phyloP scores from a whole-genome alignment of 2,888 invertebrate genomes.

The Neoaliturus tenellus region DNA sequence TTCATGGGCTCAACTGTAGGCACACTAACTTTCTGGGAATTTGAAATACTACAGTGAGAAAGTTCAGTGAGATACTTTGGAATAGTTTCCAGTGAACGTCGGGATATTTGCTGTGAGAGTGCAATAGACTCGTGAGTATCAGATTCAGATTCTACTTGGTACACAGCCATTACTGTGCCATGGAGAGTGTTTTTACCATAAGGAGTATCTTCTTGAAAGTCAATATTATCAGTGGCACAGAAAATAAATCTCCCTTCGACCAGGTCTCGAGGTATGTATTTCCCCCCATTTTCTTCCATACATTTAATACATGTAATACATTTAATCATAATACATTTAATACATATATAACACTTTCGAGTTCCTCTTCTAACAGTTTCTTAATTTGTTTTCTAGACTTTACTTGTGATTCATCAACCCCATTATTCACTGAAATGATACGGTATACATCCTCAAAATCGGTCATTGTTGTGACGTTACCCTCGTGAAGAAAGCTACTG shows the following conservation, averaged over 20 bases:
- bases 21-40: constrained; percentile 25
- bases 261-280: too few species aligned
- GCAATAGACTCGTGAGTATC: too few species aligned
- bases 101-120: background rate
- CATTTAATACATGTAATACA: too few species aligned
- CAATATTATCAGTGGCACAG: too few species aligned
- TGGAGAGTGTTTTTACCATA: background rate
- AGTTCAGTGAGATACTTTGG: too few species aligned
- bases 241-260: too few species aligned
- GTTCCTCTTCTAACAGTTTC: background rate
- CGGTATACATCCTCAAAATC: background rate
- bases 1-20: background rate
- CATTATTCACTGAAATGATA: background rate
- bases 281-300: too few species aligned
- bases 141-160: background rate
- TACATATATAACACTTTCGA: background rate
- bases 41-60: background rate
- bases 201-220: too few species aligned
- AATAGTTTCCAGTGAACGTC: background rate
- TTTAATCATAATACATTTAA: too few species aligned
- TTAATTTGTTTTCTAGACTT: constrained; percentile 20
- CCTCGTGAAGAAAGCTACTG: background rate
- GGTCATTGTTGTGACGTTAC: background rate
- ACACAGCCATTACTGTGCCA: background rate
- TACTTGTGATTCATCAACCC: background rate